phyloP scores from a whole-genome alignment of 2,888 invertebrate species.

The Calameuta filiformis region DNA sequence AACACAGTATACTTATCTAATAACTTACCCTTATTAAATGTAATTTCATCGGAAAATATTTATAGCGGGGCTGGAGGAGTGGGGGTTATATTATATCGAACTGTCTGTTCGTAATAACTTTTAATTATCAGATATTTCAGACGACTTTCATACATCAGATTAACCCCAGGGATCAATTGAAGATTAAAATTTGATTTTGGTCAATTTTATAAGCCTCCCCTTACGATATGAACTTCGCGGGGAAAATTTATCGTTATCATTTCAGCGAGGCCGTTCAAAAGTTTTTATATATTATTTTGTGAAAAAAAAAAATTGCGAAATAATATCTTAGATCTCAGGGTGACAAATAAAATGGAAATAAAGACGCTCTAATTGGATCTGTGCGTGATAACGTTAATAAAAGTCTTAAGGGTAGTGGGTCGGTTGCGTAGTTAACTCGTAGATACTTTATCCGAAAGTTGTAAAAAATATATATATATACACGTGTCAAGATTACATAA shows the following conservation, averaged over 20 bases:
- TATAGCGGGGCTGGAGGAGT: neutral
- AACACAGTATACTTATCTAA: slow-evolving; percentile 6
- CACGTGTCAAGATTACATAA: slow-evolving; percentile 41
- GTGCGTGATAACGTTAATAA: neutral
- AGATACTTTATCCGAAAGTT: slow-evolving; percentile 14
- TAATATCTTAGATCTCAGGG: too few relatives aligned
- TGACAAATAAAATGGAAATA: too few relatives aligned
- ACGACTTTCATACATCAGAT: neutral
- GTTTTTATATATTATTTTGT: too few relatives aligned
- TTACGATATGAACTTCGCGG: too few relatives aligned
- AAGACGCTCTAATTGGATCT: too few relatives aligned
- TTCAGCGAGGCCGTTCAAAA: too few relatives aligned
- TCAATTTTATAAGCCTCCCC: too few relatives aligned
- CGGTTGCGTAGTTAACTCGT: slow-evolving; percentile 2
- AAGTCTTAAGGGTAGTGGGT: neutral
- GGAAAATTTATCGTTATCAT: too few relatives aligned
- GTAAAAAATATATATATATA: neutral
- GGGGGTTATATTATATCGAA: neutral
- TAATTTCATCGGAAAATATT: slow-evolving; percentile 23
- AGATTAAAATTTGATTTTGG: too few relatives aligned
- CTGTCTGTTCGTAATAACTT: slow-evolving; percentile 7
- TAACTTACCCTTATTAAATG: slow-evolving; percentile 13
- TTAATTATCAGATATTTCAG: slow-evolving; percentile 14
- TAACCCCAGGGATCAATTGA: too few relatives aligned
- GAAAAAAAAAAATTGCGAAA: too few relatives aligned